Evolutionary conservation across 2,113 vertebrate species (phyloP).

Genomic region (Aegotheles bennettii): DNA sequence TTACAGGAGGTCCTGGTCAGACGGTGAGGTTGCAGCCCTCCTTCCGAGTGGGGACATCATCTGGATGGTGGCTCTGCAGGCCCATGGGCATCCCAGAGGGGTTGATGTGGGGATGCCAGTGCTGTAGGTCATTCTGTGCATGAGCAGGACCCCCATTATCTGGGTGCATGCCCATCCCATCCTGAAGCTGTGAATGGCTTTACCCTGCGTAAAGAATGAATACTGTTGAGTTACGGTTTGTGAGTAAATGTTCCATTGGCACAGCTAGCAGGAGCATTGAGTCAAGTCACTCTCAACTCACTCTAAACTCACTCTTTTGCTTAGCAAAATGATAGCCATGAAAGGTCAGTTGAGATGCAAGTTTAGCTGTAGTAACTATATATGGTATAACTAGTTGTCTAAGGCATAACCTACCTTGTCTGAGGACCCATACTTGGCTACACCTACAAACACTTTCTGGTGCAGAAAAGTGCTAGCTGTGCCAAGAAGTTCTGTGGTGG

Average conservation of each 20-base stretch:
- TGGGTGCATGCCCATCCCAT: too few species aligned
- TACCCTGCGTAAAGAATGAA: neutral
- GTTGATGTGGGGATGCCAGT: neutral
- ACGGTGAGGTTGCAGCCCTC: rapidly evolving
- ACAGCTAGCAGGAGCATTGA: neutral
- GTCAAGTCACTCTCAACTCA: too few species aligned
- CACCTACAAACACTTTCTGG: neutral
- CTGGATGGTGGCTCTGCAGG: neutral
- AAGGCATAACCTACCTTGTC: neutral
- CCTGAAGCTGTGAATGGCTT: neutral
- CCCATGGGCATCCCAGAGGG: rapidly evolving
- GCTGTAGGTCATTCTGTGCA: neutral
- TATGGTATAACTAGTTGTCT: neutral
- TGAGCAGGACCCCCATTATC: neutral
- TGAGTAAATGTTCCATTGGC: neutral
- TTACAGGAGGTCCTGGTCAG: neutral
- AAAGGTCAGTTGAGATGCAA: neutral
- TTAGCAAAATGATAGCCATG: neutral
- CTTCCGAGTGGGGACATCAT: neutral
- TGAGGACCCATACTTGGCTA: neutral
- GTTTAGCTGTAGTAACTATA: neutral
- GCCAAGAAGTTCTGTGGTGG: neutral
- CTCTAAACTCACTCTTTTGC: neutral
- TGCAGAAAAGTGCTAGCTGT: neutral
- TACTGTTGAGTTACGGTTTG: neutral